Evolutionary conservation across 2,797 vertebrate species (phyloP), one percentile per base, ranked within the genome.

Genomic region (Sebastes steindachneri): DNA sequence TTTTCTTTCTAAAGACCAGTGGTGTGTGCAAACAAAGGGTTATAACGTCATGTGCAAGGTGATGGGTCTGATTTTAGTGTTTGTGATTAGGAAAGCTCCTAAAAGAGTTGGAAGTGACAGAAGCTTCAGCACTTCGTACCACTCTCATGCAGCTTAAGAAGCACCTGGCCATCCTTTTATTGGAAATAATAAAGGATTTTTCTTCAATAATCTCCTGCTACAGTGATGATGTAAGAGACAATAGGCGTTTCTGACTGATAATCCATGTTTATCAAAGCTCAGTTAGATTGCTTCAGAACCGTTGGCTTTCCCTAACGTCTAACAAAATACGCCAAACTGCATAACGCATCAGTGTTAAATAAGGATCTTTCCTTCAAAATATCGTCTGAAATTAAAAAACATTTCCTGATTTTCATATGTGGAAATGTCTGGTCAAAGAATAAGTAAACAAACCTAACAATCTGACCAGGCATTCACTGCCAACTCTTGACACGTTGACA

Each of bases 1-100:
- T 74, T 79, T 74, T 79, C 57, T 78, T 79, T 85, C 10, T 72
- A 10, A 76, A 51, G 5, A 64, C 17, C 54, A 28, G 51, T 37
- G 19, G 19, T 73, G 21, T 68, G 58, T 54, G 67, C 10, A 67
- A 79, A 82, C 55, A 68, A 74, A 78, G 15, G 14, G 9, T 15
- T 69, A 5, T 41, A 28, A 25, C 5, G 29, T 67, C 26, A 19
- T 59, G 23, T 74, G 2, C 33, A 33, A 25, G 12, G 5, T 14
- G 21, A 64, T 31, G 12, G n/a, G 25, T 51, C 31, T 62, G 48
- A 15, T 23, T 79, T 64, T 12, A 4, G 9, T 59, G 0, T 31
- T 69, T 67, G 8, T 33, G 1, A 21, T 9, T 11, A 26, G 7
- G 19, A 64, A 35, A 33, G 11, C 10, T 26, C 17, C 19, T 19